Conservation (phyloP, 2,113 vertebrate genomes). For the Anseranas semipalmata region DNA sequence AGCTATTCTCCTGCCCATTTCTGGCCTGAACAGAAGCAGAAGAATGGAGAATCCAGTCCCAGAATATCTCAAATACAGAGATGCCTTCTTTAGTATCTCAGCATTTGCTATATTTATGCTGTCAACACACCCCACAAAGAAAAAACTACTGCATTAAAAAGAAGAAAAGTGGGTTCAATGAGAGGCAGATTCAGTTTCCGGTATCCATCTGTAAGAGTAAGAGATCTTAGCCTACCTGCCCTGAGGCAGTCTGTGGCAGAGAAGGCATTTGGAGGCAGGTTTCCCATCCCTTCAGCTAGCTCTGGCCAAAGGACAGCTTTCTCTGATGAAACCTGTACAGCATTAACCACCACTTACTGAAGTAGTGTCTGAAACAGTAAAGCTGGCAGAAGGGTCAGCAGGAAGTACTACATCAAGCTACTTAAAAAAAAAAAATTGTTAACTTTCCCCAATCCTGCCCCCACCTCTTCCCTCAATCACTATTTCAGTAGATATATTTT, state of each 20-base stretch:
- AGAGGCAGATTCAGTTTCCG: neutral
- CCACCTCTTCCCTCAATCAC: neutral
- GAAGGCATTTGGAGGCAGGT: neutral
- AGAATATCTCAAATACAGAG: neutral
- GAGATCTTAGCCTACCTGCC: neutral
- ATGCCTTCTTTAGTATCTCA: neutral
- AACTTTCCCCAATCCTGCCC: neutral
- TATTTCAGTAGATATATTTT: neutral
- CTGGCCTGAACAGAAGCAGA: neutral
- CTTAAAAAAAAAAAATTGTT: neutral
- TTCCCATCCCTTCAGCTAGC: neutral
- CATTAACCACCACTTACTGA: neutral
- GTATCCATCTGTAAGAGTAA: neutral
- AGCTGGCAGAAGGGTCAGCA: neutral
- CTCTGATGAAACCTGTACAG: neutral
- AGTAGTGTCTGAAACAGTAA: neutral
- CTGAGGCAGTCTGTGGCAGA: neutral
- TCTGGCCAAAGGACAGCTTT: neutral
- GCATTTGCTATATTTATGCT: neutral
- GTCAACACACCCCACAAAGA: neutral
- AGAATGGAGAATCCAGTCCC: neutral
- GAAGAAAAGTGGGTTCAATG: neutral
- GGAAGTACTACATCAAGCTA: neutral
- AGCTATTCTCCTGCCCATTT: neutral
- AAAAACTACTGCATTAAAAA: neutral